Base-by-base conservation (phyloP, 2,113 vertebrate genomes). In the Ictalurus punctatus region DNA sequence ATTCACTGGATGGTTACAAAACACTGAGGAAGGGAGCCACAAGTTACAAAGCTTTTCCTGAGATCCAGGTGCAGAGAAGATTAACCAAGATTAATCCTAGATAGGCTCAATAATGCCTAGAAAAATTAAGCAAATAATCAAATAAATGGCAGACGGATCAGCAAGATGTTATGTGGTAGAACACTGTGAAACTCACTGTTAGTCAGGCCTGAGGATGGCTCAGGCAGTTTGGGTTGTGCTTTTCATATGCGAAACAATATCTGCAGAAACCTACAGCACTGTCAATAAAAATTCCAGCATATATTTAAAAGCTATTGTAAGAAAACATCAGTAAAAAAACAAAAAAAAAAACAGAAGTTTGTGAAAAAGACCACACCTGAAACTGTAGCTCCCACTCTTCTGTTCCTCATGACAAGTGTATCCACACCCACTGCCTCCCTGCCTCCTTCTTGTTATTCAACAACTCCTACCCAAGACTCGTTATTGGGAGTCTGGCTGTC, bases 201-300 rank as follows among this genome's bases (percentile, higher is more conserved):
- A 71, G 52, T 89, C 80, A 85, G 19, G 30, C 61, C 48, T 74
- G 58, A 58, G 23, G 83, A 74, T 37, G n/a, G 14, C 73, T 87
- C 9, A 61, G 54, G 67, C 82, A 74, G 59, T 85, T 85, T 40
- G 69, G n/a, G 30, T 23, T 54, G 52, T 86, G 85, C 30, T 63
- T 40, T 30, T 17, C 58, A 52, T 79, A 19, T 78, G 17, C 25
- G 14, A 52, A 52, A 52, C 13, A 6, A 40, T 48, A 37, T 78
- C 34, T 78, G 2, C 25, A 59, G 12, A 56, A 86, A 14, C 4
- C 34, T 16, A 86, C 21, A 76, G 34, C 37, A 86, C 10, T 78
- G 71, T 12, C 65, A 56, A 37, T 74, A 17, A 34, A 59, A 76
- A 74, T 7, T 25, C 16, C 34, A 9, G 48, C 25, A 54, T 21